phyloP scores from a whole-genome alignment of 1,140 invertebrate genomes.

The Drosophila kikkawai region DNA sequence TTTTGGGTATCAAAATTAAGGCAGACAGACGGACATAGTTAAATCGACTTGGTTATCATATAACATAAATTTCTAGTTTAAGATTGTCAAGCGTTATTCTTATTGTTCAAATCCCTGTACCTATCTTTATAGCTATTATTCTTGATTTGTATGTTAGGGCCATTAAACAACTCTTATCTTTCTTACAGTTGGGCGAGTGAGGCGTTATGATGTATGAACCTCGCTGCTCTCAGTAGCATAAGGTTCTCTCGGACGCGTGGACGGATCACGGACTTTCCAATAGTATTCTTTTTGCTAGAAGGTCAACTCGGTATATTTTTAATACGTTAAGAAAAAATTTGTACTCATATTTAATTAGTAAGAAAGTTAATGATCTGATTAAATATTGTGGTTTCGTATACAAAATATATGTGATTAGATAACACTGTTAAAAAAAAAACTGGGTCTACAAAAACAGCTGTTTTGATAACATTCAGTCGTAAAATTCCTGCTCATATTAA shows the following conservation, averaged over 20 bases:
- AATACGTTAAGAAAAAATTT: not conserved
- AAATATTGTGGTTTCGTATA: not conserved
- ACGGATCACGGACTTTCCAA: not conserved
- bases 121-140: not conserved
- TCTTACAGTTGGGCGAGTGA: not conserved
- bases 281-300: not conserved
- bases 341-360: not conserved
- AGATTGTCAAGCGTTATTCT: not conserved
- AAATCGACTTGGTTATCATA: slow-evolving; percentile 6
- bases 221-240: not conserved
- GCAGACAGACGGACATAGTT: not conserved
- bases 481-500: too few species aligned
- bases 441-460: not conserved
- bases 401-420: not conserved
- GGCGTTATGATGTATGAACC: not conserved
- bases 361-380: not conserved
- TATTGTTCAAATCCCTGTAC: not conserved
- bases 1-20: not conserved
- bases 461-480: not conserved
- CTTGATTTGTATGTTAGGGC: not conserved
- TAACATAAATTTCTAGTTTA: not conserved
- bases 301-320: not conserved
- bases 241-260: not conserved
- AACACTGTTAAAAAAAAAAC: not conserved
- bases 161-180: slow-evolving; percentile 4